Percentiles rank a stretch among this genome's conserved stretches.
Evolutionary conservation across 2,888 invertebrate species (phyloP).

Genomic region (Perdita meconis): DNA sequence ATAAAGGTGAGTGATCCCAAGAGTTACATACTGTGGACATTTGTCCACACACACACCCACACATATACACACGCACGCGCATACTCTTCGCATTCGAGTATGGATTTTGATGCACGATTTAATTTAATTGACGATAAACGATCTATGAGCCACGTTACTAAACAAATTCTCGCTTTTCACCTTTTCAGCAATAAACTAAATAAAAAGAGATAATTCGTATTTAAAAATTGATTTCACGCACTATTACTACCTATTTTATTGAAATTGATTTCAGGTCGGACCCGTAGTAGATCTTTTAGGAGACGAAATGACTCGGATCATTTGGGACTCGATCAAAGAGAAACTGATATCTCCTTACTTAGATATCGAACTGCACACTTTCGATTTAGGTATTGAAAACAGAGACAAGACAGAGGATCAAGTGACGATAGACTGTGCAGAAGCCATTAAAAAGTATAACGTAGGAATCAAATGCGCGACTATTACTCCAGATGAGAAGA

Average conservation of each 20-base stretch:
- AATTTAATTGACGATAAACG: background rate
- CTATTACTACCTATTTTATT: background rate
- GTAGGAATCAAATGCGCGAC: slow-evolving; percentile 99
- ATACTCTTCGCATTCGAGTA: background rate
- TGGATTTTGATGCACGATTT: slow-evolving; percentile 1
- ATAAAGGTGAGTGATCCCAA: slow-evolving; percentile 76
- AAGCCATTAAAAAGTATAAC: slow-evolving; percentile 98
- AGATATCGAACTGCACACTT: slow-evolving; percentile 96
- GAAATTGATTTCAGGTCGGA: slow-evolving; percentile 86
- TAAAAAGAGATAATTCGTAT: background rate
- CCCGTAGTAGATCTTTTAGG: slow-evolving; percentile 96
- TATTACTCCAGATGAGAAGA: slow-evolving; percentile 98
- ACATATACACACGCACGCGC: background rate
- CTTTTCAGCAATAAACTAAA: background rate
- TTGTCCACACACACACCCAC: background rate
- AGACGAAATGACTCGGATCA: slow-evolving; percentile 99
- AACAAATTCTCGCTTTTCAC: background rate
- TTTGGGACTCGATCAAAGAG: slow-evolving; percentile 99
- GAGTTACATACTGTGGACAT: slow-evolving; percentile 13
- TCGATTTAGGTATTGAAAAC: slow-evolving; percentile 97
- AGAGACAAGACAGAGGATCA: slow-evolving; percentile 97
- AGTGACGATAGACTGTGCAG: slow-evolving; percentile 98
- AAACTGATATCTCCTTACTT: slow-evolving; percentile 98
- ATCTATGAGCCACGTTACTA: background rate
- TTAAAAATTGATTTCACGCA: background rate